Percentiles rank a stretch among this genome's conserved stretches.
These are phyloP conservation scores for Aromia moschata DNA, from an alignment of 2,888 invertebrate species.

Conservation along the genomic window DNA sequence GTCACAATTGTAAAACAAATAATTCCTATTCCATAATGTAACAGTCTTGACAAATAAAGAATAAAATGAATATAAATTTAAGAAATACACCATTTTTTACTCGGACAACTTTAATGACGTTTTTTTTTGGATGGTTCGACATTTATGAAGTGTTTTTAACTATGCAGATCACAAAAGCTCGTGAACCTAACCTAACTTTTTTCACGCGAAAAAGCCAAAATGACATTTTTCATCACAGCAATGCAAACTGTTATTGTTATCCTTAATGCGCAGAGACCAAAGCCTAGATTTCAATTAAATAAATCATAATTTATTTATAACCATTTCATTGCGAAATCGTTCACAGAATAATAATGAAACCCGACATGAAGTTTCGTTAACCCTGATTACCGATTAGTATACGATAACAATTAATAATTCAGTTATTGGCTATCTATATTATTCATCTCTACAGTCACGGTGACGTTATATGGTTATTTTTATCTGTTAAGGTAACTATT, in stretches of 20 bases:
- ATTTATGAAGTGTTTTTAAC: too few species aligned
- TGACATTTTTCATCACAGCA: not conserved
- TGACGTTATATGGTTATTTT: not conserved
- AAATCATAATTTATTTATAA: constrained; percentile 1
- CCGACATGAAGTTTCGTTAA: not conserved
- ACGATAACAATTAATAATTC: not conserved
- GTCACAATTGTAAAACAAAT: too few species aligned
- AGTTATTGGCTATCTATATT: not conserved
- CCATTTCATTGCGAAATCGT: not conserved
- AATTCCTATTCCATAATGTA: too few species aligned
- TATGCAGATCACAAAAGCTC: too few species aligned
- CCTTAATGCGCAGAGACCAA: not conserved
- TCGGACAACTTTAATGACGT: too few species aligned
- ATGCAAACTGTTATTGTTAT: not conserved
- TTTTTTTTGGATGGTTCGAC: too few species aligned
- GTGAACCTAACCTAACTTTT: too few species aligned
- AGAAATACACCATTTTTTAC: too few species aligned
- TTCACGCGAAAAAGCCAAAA: too few species aligned
- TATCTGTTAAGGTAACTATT: not conserved
- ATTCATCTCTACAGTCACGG: not conserved
- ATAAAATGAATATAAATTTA: too few species aligned
- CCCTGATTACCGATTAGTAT: constrained; percentile 9
- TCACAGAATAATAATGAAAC: not conserved
- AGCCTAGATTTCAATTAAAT: not conserved
- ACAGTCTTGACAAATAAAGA: too few species aligned